Base-by-base conservation (phyloP, 2,113 vertebrate genomes). In the Toxotes chatareus region DNA sequence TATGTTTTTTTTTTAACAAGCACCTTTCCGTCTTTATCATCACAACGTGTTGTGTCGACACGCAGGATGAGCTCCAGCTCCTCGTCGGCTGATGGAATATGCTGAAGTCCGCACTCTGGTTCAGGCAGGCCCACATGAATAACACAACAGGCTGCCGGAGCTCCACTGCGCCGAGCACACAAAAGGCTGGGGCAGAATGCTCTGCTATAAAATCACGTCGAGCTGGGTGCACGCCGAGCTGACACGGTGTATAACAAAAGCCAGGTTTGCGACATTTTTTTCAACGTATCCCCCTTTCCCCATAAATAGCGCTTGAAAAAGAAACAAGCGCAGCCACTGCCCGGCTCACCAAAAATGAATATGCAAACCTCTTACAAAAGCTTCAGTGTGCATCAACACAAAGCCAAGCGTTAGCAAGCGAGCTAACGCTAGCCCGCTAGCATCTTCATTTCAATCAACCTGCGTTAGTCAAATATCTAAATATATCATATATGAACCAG, bases 91-190 rank as follows among this genome's bases (percentile, higher is more conserved):
- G 73, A 21, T 61, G 72, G 82, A 93, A 88, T 88, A 89, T 91
- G 94, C 93, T 93, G 93, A 94, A 94, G 74, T 88, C 88, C 90
- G 91, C 93, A 91, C 88, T 93, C 84, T 80, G 80, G 82, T 51
- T 57, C 42, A 63, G 86, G 78, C 87, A 92, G 93, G 94, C 93
- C 94, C 92, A 87, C 93, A 95, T 94, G 94, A 94, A 96, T 94
- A 95, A 95, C 93, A 94, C 94, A 94, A 95, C 94, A 93, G 93
- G 92, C 87, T 91, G 79, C 88, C 32, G 76, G 57, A 79, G 87
- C 87, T 90, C 73, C 72, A 10, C 89, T 89, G 91, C 88, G 86
- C 82, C 84, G 84, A 91, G 91, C 94, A 96, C 95, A 95, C 95
- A 95, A 93, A 96, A 95, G 94, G 79, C 92, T 86, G 86, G 72